These are phyloP conservation scores for Nephrotoma appendiculata DNA, from an alignment of 2,888 invertebrate genomes.

Conservation along the genomic window DNA sequence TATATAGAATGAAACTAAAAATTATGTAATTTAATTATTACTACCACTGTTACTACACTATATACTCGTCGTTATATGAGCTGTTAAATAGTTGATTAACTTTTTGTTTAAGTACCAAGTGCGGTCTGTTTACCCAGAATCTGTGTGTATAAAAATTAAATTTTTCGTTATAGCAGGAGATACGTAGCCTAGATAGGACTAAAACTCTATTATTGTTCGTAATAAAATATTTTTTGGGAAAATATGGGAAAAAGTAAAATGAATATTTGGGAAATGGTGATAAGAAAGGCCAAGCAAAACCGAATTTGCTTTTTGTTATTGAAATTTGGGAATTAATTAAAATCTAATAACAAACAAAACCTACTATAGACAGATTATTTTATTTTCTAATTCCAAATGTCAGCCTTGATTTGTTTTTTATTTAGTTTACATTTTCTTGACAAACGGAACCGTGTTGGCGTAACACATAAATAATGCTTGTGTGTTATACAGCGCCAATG, in stretches of 20 bases:
- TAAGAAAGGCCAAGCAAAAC: background rate
- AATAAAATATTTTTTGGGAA: background rate
- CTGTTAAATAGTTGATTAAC: background rate
- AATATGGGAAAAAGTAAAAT: background rate
- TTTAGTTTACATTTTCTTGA: background rate
- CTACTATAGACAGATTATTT: background rate
- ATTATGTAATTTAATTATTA: background rate
- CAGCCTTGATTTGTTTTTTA: background rate
- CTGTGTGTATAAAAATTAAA: background rate
- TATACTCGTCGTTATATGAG: background rate
- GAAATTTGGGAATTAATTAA: background rate
- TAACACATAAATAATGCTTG: background rate
- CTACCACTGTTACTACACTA: background rate
- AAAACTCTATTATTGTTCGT: background rate
- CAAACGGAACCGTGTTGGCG: background rate
- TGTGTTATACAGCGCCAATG: background rate
- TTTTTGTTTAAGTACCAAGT: background rate
- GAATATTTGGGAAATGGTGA: background rate
- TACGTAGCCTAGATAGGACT: background rate
- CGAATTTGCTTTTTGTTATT: background rate
- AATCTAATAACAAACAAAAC: background rate
- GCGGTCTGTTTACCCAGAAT: background rate
- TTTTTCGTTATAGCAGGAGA: background rate
- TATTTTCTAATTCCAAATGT: background rate
- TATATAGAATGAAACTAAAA: background rate